Percentiles rank a stretch among this genome's conserved stretches.
phyloP scores from a whole-genome alignment of 2,797 vertebrate species.

The Hemibagrus guttatus region DNA sequence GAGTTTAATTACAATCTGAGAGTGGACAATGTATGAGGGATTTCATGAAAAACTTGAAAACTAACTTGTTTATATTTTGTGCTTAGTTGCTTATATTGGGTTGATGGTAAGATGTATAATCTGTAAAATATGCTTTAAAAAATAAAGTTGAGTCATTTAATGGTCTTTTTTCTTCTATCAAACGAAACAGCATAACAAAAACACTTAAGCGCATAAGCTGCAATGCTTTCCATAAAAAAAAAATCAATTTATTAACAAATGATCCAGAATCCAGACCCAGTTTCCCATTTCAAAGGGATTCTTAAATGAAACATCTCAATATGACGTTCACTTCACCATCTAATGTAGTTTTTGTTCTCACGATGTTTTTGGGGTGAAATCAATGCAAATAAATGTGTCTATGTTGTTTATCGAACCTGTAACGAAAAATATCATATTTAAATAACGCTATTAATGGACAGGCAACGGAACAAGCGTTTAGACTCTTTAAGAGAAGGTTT shows the following conservation, averaged over 20 bases:
- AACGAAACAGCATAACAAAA: neutral
- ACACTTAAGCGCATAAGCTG: no score
- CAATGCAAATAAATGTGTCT: neutral
- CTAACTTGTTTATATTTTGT: neutral
- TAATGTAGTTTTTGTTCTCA: neutral
- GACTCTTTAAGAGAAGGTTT: slow-evolving; percentile 4
- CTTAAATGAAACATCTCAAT: neutral
- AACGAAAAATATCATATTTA: neutral
- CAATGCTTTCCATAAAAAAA: neutral
- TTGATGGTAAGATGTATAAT: neutral
- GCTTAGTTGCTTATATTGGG: no score
- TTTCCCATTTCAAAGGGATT: neutral
- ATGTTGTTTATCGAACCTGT: neutral
- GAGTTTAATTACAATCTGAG: neutral
- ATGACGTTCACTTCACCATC: neutral
- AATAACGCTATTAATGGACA: neutral
- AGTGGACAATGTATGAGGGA: neutral
- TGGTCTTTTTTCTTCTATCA: neutral
- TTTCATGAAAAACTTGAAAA: neutral
- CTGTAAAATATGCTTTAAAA: neutral
- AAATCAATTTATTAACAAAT: neutral
- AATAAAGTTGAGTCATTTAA: neutral
- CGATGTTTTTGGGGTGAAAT: neutral
- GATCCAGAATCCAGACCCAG: neutral
- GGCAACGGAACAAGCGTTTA: neutral